Percentiles rank a stretch among this genome's conserved stretches.
Conservation (phyloP, 2,113 vertebrate genomes). For the Gorsachius goisagi region DNA sequence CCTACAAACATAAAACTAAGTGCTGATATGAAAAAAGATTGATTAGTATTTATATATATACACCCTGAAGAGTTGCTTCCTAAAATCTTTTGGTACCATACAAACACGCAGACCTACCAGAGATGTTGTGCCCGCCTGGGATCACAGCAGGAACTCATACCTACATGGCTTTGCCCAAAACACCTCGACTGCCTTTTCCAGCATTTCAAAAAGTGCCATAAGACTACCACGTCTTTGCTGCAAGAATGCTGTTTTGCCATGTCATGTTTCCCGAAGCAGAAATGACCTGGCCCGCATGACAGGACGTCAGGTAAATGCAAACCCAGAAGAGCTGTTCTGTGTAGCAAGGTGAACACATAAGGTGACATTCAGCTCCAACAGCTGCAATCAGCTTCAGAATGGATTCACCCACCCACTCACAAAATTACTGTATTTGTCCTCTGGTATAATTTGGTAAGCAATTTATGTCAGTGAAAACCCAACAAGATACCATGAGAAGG, state of each 20-base stretch:
- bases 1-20: not conserved
- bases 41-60: not conserved
- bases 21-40: not conserved
- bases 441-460: not conserved
- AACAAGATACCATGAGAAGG: not conserved
- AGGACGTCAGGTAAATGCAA: not conserved
- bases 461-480: not conserved
- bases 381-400: not conserved
- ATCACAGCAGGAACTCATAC: not conserved
- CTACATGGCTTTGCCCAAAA: not conserved
- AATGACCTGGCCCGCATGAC: not conserved
- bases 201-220: not conserved
- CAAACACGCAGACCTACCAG: not conserved
- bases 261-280: not conserved
- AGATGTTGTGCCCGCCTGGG: not conserved
- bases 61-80: not conserved
- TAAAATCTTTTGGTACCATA: not conserved
- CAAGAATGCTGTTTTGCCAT: not conserved
- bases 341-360: not conserved
- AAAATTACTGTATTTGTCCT: not conserved
- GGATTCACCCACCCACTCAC: not conserved
- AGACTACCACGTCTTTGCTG: not conserved
- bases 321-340: not conserved
- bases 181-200: not conserved
- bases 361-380: not conserved